Percentiles rank a stretch among this genome's conserved stretches.
These are phyloP conservation scores for Trichonephila clavata DNA, from an alignment of 1,140 invertebrate genomes.

Conservation along the genomic window DNA sequence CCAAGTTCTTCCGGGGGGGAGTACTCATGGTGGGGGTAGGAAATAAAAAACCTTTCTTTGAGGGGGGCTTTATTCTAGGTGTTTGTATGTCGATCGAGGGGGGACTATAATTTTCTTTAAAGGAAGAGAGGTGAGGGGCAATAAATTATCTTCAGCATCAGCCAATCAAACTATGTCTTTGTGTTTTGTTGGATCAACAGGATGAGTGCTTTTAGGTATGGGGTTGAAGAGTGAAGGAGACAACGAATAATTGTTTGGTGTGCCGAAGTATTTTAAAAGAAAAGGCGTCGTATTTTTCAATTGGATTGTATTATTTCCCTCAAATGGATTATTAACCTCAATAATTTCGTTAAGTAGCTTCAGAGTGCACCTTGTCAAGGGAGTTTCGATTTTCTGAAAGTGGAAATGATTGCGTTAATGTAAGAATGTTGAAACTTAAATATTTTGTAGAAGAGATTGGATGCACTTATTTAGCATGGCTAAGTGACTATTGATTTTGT, in stretches of 20 bases:
- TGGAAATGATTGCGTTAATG: not conserved
- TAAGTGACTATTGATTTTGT: not conserved
- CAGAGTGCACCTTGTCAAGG: not conserved
- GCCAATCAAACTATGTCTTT: constrained; percentile 62
- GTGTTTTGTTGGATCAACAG: constrained; percentile 72
- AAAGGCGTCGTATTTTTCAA: constrained; percentile 25
- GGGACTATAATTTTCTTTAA: constrained; percentile 74
- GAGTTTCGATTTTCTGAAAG: not conserved
- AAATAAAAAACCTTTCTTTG: constrained; percentile 41
- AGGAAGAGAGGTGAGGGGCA: constrained; percentile 69
- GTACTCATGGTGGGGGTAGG: not conserved
- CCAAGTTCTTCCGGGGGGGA: constrained; percentile 39
- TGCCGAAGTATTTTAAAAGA: constrained; percentile 51
- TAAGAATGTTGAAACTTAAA: not conserved
- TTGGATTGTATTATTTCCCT: constrained; percentile 65
- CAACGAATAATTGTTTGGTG: constrained; percentile 65
- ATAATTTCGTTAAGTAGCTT: constrained; percentile 61
- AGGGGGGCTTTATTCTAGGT: constrained; percentile 41
- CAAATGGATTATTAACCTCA: constrained; percentile 69
- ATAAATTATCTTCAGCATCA: constrained; percentile 72
- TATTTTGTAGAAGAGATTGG: not conserved
- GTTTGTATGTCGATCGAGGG: constrained; percentile 29
- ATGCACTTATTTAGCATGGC: not conserved
- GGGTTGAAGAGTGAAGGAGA: constrained; percentile 37
- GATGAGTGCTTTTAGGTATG: constrained; percentile 52